Base-by-base conservation (phyloP, 1,140 invertebrate genomes). In the Asobara japonica region DNA sequence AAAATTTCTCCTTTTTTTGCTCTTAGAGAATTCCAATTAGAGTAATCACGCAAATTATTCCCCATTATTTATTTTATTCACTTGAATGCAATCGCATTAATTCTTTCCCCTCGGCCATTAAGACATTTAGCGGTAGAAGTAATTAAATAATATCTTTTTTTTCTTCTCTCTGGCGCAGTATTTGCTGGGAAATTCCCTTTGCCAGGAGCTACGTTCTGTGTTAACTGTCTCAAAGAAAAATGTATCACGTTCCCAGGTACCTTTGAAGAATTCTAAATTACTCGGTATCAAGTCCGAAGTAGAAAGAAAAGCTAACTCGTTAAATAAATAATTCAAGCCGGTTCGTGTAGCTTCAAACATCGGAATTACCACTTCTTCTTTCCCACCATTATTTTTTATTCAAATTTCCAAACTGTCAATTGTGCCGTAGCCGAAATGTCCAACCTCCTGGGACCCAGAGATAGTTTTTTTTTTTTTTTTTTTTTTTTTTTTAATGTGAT, bases 141-240 rank as follows among this genome's bases (percentile, higher is more conserved):
- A 56, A 56, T 56, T 56, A 56, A 56, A 56, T 56, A 56, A 56
- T 10, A 56, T 56, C 22, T 56, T 56, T 22, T 27, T 56, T 56
- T 56, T 11, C 25, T 18, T 56, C 13, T 36, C 31, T 36, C 18
- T 25, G 1, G 5, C 22, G 22, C 51, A 10, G 20, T 56, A 56
- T 56, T 56, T 56, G 25, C 51, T 27, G 22, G 51, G 10, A 56
- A 56, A 56, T 56, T 56, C 51, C 22, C 22, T 56, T 56, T 56
- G 22, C 51, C 51, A 56, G 51, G 18, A 56, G 51, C 22, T 27
- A 11, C 13, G 18, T 18, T 56, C 22, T 56, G 18, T 27, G 22
- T 56, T 56, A 56, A 56, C 51, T 56, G 51, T 56, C 51, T 56
- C 51, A 56, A 56, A 56, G 51, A 56, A 56, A 56, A 22, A 56